Evolutionary conservation across 2,888 invertebrate species (phyloP).

Genomic region (Globia sparganii): DNA sequence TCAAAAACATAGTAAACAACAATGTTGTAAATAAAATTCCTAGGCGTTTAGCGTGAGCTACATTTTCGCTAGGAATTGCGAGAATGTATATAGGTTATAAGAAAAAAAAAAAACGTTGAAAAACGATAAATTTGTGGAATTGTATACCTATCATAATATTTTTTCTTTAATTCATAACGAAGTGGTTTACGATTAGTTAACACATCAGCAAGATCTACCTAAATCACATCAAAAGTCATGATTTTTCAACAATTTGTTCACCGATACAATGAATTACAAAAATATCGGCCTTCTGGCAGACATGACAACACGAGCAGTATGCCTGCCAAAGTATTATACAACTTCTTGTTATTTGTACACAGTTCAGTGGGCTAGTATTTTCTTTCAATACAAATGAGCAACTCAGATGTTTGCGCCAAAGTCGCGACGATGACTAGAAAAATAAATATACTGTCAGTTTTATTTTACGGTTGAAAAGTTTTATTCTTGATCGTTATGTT

Average conservation of each 20-base stretch:
- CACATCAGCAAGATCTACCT: background rate
- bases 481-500: constrained; percentile 31
- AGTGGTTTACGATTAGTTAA: background rate
- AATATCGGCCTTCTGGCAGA: constrained; percentile 40
- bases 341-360: constrained; percentile 51
- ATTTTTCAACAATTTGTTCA: constrained; percentile 16
- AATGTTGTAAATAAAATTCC: background rate
- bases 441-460: constrained; percentile 58
- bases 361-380: constrained; percentile 58
- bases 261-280: constrained; percentile 24
- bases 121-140: background rate
- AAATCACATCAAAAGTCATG: constrained; percentile 8
- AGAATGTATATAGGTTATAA: background rate
- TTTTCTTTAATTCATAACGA: background rate
- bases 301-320: constrained; percentile 29
- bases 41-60: background rate
- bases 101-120: background rate
- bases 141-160: background rate
- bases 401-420: constrained; percentile 61
- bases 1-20: background rate
- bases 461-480: constrained; percentile 54
- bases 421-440: constrained; percentile 50
- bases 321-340: constrained; percentile 59
- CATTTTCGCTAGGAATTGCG: background rate
- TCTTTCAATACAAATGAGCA: constrained; percentile 66